Percentiles rank a stretch among this genome's conserved stretches.
These are phyloP conservation scores for Vespertilio murinus DNA, from an alignment of 2,797 vertebrate genomes.

Conservation along the genomic window DNA sequence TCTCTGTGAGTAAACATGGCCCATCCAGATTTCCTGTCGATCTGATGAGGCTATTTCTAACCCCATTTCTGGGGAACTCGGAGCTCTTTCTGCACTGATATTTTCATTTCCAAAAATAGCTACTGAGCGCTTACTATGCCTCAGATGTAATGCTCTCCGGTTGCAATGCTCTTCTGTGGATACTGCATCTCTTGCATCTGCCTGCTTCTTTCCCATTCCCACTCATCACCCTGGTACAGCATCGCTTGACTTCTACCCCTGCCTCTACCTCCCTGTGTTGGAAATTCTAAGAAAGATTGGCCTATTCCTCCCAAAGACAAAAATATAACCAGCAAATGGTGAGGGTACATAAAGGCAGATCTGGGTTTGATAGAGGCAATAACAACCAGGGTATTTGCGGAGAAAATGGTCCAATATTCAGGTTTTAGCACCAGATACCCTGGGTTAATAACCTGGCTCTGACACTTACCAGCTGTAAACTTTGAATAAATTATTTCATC, in stretches of 20 bases:
- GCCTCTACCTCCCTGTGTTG: not conserved
- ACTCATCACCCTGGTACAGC: not conserved
- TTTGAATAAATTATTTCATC: conserved; percentile 9
- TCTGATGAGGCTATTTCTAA: not conserved
- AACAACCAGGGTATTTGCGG: not conserved
- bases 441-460: not conserved
- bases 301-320: not conserved
- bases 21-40: not conserved
- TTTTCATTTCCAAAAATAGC: conserved; percentile 9
- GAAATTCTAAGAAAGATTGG: not conserved
- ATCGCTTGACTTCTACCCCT: not conserved
- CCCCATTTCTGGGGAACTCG: not conserved
- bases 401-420: not conserved
- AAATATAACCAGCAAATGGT: not conserved
- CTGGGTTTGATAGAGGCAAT: not conserved
- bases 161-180: not conserved
- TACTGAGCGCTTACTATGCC: not conserved
- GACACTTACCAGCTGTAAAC: not conserved
- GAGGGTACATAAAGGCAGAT: not conserved
- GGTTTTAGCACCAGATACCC: not conserved
- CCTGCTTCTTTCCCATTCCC: not conserved
- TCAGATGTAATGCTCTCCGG: not conserved
- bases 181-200: not conserved
- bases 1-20: not conserved
- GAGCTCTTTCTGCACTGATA: not conserved